Base-by-base conservation (phyloP, 2,113 vertebrate genomes). In the Sylvicapra grimmia region DNA sequence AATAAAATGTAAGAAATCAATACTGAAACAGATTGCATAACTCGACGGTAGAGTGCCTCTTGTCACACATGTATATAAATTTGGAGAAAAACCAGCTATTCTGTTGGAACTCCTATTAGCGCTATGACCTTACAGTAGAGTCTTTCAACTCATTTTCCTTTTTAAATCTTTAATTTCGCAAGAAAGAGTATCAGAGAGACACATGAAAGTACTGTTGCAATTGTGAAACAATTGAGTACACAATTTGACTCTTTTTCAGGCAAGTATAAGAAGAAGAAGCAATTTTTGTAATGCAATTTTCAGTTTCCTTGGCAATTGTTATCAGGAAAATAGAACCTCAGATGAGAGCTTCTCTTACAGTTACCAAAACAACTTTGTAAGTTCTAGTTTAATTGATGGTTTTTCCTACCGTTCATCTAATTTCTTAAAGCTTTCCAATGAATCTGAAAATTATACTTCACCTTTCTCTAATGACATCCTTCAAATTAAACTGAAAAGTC, bases 1-100 rank as follows among this genome's bases (percentile, higher is more conserved):
- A 97, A 91, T 84, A 94, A 97, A 95, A 56, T 31, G 40, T 79
- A 86, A 93, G 86, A 97, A 98, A 98, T 96, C 95, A 75, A 97
- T 97, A 95, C 68, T 56, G 56, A 93, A 86, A n/a, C 36, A 88
- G 56, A 97, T 44, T 75, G 59, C 18, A 31, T 91, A 92, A 86
- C 29, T 94, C 68, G 1, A 3, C 12, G 8, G 19, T 33, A 89
- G 1, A 29, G 40, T 25, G 23, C 5, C 15, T 85, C 94, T 63
- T 93, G 54, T 58, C 90, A 65, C 36, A 21, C 8, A 14, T 36
- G 47, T 51, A 18, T 75, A 92, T 59, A 83, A 23, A 86, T 86
- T 49, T 47, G 56, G 75, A 86, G 44, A 92, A 89, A n/a, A 93
- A 53, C 59, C 86, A 91, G 79, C 54, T 31, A 47, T 29, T 49